A percentile compares a stretch with the other conserved stretches of the same genome.
Evolutionary conservation across 2,888 invertebrate genomes (phyloP).

Genomic region (Nysson spinosus): DNA sequence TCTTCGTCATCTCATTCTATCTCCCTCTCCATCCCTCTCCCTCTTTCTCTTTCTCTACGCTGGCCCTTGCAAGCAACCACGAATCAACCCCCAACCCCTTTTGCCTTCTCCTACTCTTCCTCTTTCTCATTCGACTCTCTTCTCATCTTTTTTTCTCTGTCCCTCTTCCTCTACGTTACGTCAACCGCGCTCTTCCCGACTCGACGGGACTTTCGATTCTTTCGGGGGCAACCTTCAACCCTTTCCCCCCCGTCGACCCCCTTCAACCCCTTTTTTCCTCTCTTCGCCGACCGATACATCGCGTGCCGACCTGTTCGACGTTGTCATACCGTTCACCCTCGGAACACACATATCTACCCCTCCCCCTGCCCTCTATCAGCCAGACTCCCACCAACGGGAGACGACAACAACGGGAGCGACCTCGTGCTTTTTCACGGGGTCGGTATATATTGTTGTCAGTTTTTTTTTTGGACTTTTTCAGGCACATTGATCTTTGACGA

Average conservation of each 20-base stretch:
- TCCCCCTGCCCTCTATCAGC: slow-evolving; percentile 24
- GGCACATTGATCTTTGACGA: slow-evolving; percentile 55
- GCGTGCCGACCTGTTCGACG: slow-evolving; percentile 61
- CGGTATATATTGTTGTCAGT: slow-evolving; percentile 35
- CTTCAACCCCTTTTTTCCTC: slow-evolving; percentile 47
- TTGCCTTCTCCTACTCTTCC: slow-evolving; percentile 20
- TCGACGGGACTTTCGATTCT: slow-evolving; percentile 65
- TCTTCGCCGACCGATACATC: slow-evolving; percentile 56
- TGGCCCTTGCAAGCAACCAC: slow-evolving; percentile 56
- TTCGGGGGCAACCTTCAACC: slow-evolving; percentile 69
- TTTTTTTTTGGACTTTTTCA: slow-evolving; percentile 43
- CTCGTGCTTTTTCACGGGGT: slow-evolving; percentile 54
- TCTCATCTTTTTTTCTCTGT: slow-evolving; percentile 14
- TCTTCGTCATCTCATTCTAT: slow-evolving; percentile 34
- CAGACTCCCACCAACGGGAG: slow-evolving; percentile 54
- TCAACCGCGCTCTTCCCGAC: slow-evolving; percentile 34
- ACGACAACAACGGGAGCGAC: slow-evolving; percentile 57
- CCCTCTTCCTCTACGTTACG: slow-evolving; percentile 36
- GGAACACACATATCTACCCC: slow-evolving; percentile 52
- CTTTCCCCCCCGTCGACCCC: slow-evolving; percentile 39
- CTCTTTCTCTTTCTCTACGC: slow-evolving; percentile 22
- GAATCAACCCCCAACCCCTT: slow-evolving; percentile 44
- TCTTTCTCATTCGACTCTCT: slow-evolving; percentile 31
- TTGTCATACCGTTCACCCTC: slow-evolving; percentile 60
- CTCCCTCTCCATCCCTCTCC: slow-evolving; percentile 12